Conservation (phyloP, 2,888 invertebrate species). For the Drosophila atripex region DNA sequence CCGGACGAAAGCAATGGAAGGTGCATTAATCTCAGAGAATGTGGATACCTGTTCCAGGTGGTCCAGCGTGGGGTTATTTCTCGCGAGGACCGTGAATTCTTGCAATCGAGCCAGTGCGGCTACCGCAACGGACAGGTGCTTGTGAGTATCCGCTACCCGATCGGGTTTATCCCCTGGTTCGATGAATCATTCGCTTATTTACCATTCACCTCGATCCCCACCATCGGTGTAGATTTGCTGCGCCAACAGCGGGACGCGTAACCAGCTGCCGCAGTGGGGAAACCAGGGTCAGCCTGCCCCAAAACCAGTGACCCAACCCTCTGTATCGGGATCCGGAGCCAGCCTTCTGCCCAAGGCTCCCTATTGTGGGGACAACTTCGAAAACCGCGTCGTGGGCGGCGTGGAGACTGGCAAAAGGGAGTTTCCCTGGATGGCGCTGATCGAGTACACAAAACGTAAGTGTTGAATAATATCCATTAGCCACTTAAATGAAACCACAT, state of each 20-base stretch:
- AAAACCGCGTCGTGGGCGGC: conserved; percentile 87
- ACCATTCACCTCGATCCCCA: neutral
- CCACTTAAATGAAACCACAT: neutral
- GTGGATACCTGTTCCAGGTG: conserved; percentile 64
- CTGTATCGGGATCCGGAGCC: conserved; percentile 56
- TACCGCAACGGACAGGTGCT: conserved; percentile 84
- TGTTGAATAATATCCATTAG: neutral
- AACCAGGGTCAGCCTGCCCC: conserved; percentile 59
- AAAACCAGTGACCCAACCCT: conserved; percentile 1
- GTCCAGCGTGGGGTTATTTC: conserved; percentile 50
- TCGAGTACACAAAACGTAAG: conserved; percentile 84
- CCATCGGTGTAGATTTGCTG: conserved; percentile 56
- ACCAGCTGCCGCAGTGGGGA: conserved; percentile 45
- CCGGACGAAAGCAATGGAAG: conserved; percentile 63
- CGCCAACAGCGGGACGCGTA: conserved; percentile 50
- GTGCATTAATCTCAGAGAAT: conserved; percentile 68
- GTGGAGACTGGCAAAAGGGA: conserved; percentile 86
- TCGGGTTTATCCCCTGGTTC: neutral
- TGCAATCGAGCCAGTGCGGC: conserved; percentile 88
- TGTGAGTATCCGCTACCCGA: conserved; percentile 36
- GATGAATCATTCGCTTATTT: neutral
- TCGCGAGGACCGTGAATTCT: conserved; percentile 74
- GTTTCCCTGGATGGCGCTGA: conserved; percentile 85
- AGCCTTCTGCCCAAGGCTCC: conserved; percentile 58
- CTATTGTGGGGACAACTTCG: conserved; percentile 78